phyloP scores from a whole-genome alignment of 2,113 vertebrate genomes.

The Arenaria interpres region DNA sequence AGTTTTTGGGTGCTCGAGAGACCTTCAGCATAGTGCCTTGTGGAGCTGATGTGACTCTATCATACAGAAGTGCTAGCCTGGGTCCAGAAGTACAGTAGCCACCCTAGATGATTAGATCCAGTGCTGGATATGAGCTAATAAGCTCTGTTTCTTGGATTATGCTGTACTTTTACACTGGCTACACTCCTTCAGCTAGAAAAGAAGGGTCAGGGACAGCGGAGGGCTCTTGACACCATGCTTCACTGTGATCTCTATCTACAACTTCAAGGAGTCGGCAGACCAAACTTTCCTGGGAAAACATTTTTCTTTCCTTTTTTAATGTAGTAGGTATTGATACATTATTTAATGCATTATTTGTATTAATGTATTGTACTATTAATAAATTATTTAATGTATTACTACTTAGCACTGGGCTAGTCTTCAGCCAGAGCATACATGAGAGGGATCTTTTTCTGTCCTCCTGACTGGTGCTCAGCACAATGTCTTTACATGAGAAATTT shows the following conservation, averaged over 20 bases:
- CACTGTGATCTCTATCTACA: fast-evolving
- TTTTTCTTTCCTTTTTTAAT: background rate
- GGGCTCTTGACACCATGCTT: background rate
- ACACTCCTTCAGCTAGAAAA: background rate
- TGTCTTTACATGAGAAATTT: background rate
- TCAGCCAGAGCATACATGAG: background rate
- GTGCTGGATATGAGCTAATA: background rate
- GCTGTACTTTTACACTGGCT: background rate
- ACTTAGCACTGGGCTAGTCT: background rate
- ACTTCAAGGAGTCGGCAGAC: background rate
- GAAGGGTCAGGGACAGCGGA: background rate
- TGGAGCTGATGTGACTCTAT: background rate
- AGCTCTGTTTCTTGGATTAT: background rate
- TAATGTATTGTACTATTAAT: background rate
- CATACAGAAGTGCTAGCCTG: background rate
- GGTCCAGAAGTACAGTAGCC: background rate
- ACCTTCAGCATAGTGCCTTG: background rate
- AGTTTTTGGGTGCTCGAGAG: background rate
- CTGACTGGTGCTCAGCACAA: background rate
- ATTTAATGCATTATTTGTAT: background rate
- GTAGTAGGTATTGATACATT: background rate
- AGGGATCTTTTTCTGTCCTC: background rate
- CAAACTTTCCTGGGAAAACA: background rate
- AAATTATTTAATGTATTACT: background rate
- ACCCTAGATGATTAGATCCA: background rate